Conservation (phyloP, 30 jellyfish, hydroid and myxozoan genomes). For the Aurelia sp. region DNA sequence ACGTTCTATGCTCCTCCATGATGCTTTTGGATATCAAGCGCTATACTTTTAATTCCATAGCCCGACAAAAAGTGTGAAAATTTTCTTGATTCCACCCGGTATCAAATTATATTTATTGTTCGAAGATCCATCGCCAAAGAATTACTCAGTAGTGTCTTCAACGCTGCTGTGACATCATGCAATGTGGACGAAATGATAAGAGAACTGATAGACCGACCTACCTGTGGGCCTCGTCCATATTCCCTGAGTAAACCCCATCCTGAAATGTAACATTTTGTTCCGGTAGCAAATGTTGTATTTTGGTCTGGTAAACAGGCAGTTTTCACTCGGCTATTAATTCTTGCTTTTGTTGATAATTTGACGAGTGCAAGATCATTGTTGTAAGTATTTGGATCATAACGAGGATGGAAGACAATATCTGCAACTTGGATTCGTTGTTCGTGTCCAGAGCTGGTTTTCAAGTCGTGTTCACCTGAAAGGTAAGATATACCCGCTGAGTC, state of each 20-base stretch:
- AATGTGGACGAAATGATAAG: too few relatives aligned
- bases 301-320: slow-evolving; percentile 96
- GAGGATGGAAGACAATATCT: slow-evolving; percentile 88
- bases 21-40: too few relatives aligned
- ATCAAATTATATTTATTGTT: too few relatives aligned
- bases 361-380: slow-evolving; percentile 89
- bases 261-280: slow-evolving; percentile 87
- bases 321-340: slow-evolving; percentile 75
- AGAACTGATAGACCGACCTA: neutral
- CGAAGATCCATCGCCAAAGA: too few relatives aligned
- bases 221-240: slow-evolving; percentile 92
- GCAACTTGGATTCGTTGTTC: slow-evolving; percentile 84
- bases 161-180: too few relatives aligned
- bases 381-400: slow-evolving; percentile 58
- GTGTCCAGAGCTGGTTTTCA: slow-evolving; percentile 65
- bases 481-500: neutral
- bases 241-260: slow-evolving; percentile 99
- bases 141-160: too few relatives aligned
- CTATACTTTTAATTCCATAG: too few relatives aligned
- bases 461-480: slow-evolving; percentile 89
- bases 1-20: too few relatives aligned
- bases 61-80: too few relatives aligned
- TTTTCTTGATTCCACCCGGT: too few relatives aligned
- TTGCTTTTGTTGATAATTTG: slow-evolving; percentile 72
- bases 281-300: slow-evolving; percentile 82